These are phyloP conservation scores for Tolmerus cingulatus DNA, from an alignment of 2,888 invertebrate genomes.

Conservation along the genomic window DNA sequence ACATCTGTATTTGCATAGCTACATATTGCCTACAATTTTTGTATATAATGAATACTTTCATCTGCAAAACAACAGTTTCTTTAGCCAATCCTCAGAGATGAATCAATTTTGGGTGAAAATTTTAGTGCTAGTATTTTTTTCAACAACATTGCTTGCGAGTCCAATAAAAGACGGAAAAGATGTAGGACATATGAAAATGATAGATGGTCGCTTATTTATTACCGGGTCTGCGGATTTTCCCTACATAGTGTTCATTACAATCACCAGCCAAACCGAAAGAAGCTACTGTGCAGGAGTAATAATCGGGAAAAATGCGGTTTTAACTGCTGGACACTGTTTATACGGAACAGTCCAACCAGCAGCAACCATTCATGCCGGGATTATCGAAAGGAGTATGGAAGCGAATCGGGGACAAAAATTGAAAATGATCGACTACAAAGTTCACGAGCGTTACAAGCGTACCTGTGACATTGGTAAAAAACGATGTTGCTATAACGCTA, in stretches of 20 bases:
- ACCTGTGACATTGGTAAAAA: not conserved
- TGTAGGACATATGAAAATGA: not conserved
- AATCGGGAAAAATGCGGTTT: not conserved
- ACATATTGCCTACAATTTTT: not conserved
- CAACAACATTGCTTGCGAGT: not conserved
- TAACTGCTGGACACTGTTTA: not conserved
- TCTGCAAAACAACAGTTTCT: not conserved
- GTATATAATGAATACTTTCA: not conserved
- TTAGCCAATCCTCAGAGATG: not conserved
- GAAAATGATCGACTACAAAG: not conserved
- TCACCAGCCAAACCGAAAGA: not conserved
- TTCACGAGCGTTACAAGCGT: not conserved
- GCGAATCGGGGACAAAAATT: not conserved
- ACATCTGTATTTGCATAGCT: not conserved
- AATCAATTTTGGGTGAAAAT: not conserved
- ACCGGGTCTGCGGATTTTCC: not conserved
- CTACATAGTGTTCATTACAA: not conserved
- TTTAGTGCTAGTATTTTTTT: not conserved
- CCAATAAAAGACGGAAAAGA: not conserved
- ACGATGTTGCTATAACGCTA: not conserved
- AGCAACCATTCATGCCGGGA: not conserved
- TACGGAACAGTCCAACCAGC: not conserved
- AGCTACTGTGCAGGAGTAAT: not conserved
- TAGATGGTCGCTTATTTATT: not conserved
- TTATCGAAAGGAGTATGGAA: not conserved